A percentile compares a stretch with the other conserved stretches of the same genome.
These are phyloP conservation scores for Brachionus plicatilis DNA, from an alignment of 1,140 invertebrate genomes.

Conservation along the genomic window DNA sequence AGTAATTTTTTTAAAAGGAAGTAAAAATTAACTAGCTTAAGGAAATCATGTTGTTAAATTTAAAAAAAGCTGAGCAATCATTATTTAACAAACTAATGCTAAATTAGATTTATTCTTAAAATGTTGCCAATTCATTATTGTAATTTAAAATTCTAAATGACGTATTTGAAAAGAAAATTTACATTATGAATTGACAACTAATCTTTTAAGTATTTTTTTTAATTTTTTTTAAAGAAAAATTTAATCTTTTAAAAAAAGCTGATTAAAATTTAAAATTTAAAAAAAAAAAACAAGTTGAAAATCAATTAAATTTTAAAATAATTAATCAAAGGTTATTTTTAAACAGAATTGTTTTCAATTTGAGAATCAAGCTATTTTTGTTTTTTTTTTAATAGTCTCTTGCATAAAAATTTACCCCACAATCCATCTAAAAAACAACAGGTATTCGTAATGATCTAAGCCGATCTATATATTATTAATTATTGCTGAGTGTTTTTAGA, in stretches of 20 bases:
- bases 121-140: too few relatives aligned
- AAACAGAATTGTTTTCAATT: too few relatives aligned
- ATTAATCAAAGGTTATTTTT: too few relatives aligned
- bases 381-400: too few relatives aligned
- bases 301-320: too few relatives aligned
- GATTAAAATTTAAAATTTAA: too few relatives aligned
- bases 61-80: background rate
- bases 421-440: background rate
- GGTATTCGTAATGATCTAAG: background rate
- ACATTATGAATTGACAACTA: too few relatives aligned
- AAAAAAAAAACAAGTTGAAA: too few relatives aligned
- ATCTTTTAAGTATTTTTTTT: background rate
- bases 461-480: background rate
- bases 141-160: too few relatives aligned
- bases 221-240: background rate
- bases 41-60: background rate
- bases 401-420: background rate
- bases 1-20: background rate
- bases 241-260: too few relatives aligned
- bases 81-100: background rate
- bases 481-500: background rate
- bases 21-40: background rate
- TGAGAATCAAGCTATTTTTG: too few relatives aligned
- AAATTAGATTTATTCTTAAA: background rate
- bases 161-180: too few relatives aligned